Percentiles rank a stretch among this genome's conserved stretches.
Conservation (phyloP, 2,797 vertebrate genomes). For the Borostomias antarcticus region DNA sequence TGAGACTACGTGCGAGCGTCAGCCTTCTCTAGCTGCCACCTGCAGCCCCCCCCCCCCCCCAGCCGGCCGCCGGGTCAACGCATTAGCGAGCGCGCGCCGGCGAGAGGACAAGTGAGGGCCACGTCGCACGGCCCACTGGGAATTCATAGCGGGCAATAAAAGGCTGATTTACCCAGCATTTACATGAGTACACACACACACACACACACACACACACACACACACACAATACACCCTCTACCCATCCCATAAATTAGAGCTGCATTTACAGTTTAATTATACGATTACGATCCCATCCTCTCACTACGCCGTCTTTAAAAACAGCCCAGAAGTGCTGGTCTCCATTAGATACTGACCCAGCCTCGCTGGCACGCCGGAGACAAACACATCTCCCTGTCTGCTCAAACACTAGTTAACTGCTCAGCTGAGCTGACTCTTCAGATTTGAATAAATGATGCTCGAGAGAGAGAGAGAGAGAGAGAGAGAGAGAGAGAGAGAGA, state of each 20-base stretch:
- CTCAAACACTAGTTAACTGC: slow-evolving; percentile 76
- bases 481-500: neutral
- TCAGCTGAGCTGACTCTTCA: slow-evolving; percentile 63
- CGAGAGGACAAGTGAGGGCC: slow-evolving; percentile 75
- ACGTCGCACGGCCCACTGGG: slow-evolving; percentile 75
- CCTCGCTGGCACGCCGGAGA: slow-evolving; percentile 63
- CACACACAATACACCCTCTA: slow-evolving; percentile 14
- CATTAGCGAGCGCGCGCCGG: slow-evolving; percentile 72
- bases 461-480: slow-evolving; percentile 17
- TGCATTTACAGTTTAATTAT: slow-evolving; percentile 83
- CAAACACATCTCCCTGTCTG: slow-evolving; percentile 74
- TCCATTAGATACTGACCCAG: slow-evolving; percentile 78
- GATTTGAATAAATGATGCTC: slow-evolving; percentile 60
- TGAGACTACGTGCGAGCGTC: slow-evolving; percentile 3
- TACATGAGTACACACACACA: slow-evolving; percentile 75
- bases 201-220: slow-evolving; percentile 32
- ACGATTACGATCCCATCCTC: slow-evolving; percentile 77
- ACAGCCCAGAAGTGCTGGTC: slow-evolving; percentile 75
- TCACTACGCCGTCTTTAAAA: slow-evolving; percentile 76
- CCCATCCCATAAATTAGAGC: slow-evolving; percentile 35
- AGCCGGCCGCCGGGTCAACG: slow-evolving; percentile 70
- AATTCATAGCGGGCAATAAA: slow-evolving; percentile 88
- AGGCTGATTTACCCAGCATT: slow-evolving; percentile 85
- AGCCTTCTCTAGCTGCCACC: slow-evolving; percentile 67
- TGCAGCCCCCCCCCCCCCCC: slow-evolving; percentile 62